Percentiles rank a stretch among this genome's conserved stretches.
These are phyloP conservation scores for Tetranychus urticae DNA, from an alignment of 1,140 invertebrate species.

Conservation along the genomic window DNA sequence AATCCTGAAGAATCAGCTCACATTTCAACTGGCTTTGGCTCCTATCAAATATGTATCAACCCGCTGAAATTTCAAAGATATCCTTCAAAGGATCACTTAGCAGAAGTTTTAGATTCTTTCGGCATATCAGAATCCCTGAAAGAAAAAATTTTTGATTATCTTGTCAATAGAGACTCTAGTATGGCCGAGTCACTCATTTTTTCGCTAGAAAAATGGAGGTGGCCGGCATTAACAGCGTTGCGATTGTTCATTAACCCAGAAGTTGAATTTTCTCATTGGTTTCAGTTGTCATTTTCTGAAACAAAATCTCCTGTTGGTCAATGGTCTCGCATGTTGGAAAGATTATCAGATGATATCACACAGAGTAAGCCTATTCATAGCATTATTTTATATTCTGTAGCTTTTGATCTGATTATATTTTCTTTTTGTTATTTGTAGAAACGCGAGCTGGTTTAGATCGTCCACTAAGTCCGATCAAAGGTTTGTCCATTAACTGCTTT, in stretches of 20 bases:
- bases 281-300: not conserved
- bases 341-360: not conserved
- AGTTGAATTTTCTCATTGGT: not conserved
- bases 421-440: too few species aligned
- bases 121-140: not conserved
- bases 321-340: not conserved
- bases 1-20: not conserved
- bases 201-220: not conserved
- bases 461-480: too few species aligned
- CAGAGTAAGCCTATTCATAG: too few species aligned
- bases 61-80: not conserved
- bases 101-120: not conserved
- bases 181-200: not conserved
- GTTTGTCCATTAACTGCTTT: too few species aligned
- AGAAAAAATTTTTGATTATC: not conserved
- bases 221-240: not conserved
- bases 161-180: not conserved
- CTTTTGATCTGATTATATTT: too few species aligned
- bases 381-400: too few species aligned
- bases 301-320: not conserved
- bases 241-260: not conserved
- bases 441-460: too few species aligned
- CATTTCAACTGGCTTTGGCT: not conserved
- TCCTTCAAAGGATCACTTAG: not conserved
- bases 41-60: not conserved